Evolutionary conservation across 2,797 vertebrate species (phyloP).

Genomic region (Gymnothorax reevesii): DNA sequence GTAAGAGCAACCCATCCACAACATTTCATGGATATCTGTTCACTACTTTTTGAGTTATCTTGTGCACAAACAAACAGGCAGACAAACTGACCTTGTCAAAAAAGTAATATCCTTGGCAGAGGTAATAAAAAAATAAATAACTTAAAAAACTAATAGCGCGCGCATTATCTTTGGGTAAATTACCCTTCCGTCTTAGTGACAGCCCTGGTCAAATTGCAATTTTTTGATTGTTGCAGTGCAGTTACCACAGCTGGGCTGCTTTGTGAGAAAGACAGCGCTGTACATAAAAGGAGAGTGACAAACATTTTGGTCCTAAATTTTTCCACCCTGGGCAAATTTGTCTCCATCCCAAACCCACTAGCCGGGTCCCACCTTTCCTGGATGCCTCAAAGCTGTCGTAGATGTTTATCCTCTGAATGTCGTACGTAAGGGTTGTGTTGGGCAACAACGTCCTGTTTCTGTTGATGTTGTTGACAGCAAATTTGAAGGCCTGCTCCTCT

Average conservation of each 20-base stretch:
- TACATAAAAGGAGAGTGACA: background rate
- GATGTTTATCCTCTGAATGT: slow-evolving; percentile 99
- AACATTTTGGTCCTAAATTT: background rate
- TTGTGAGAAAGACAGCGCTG: background rate
- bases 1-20: too few relatives aligned
- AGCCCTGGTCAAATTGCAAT: too few relatives aligned
- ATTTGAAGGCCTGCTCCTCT: slow-evolving; percentile 95
- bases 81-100: too few relatives aligned
- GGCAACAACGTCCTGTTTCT: slow-evolving; percentile 96
- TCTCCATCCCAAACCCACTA: background rate
- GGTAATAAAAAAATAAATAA: too few relatives aligned
- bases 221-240: background rate
- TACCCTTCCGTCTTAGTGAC: too few relatives aligned
- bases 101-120: too few relatives aligned
- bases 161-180: too few relatives aligned
- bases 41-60: too few relatives aligned
- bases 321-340: background rate
- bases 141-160: too few relatives aligned
- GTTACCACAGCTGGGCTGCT: background rate
- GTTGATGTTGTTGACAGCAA: slow-evolving; percentile 98
- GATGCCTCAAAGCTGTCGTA: slow-evolving; percentile 99
- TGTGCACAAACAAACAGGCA: too few relatives aligned
- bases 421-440: slow-evolving; percentile 96
- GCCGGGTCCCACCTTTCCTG: slow-evolving; percentile 85
- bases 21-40: too few relatives aligned